Percentiles rank a stretch among this genome's conserved stretches.
Evolutionary conservation across 2,113 vertebrate species (phyloP).

Genomic region (Myxocyprinus asiaticus): DNA sequence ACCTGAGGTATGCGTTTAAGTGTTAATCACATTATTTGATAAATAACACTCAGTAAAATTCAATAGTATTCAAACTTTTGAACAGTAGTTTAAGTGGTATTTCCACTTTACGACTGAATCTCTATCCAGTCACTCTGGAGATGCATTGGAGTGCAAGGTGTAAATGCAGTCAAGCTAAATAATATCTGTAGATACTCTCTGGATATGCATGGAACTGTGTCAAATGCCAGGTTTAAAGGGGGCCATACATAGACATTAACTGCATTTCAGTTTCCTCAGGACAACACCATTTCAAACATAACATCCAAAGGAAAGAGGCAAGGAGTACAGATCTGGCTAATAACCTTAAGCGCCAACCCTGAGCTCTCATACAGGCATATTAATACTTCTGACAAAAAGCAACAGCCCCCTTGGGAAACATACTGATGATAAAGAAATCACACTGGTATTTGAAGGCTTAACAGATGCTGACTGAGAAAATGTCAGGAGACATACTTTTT

Average conservation of each 20-base stretch:
- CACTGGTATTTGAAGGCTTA: slow-evolving; percentile 57
- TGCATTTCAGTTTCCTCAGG: background rate
- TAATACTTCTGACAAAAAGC: slow-evolving; percentile 11
- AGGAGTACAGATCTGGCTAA: background rate
- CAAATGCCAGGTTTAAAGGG: too few species aligned
- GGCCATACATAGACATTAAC: background rate
- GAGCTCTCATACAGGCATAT: background rate
- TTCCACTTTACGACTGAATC: too few species aligned
- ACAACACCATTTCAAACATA: background rate
- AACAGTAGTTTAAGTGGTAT: too few species aligned
- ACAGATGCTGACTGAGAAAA: slow-evolving; percentile 48
- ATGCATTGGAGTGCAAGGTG: too few species aligned
- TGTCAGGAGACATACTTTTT: slow-evolving; percentile 60
- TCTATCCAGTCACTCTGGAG: too few species aligned
- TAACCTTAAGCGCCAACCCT: background rate
- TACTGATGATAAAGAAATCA: slow-evolving; percentile 40
- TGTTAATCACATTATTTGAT: too few species aligned
- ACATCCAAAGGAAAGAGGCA: background rate
- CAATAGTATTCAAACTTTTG: too few species aligned
- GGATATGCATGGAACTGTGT: too few species aligned
- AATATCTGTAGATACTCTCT: too few species aligned
- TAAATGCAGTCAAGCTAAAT: too few species aligned
- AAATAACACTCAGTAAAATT: too few species aligned
- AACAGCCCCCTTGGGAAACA: slow-evolving; percentile 13
- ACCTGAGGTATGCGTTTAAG: too few species aligned